Conservation (phyloP, 2,888 invertebrate genomes). For the Holacanthella duospinosa region DNA sequence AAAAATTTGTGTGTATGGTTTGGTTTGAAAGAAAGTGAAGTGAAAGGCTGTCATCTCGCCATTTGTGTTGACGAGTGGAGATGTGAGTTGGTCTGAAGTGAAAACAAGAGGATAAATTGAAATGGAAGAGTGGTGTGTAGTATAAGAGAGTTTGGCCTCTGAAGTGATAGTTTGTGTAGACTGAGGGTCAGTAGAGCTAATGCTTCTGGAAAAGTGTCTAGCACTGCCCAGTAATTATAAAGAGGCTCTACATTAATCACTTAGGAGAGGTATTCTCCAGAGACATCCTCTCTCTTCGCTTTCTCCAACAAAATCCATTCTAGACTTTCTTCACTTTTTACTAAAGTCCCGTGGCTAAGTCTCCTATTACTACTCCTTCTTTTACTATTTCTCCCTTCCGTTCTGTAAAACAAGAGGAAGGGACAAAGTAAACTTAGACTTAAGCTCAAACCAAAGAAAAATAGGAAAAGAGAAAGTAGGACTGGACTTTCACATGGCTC, state of each 20-base stretch:
- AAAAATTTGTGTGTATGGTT: too few relatives aligned
- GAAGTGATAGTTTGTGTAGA: too few relatives aligned
- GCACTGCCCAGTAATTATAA: constrained; percentile 25
- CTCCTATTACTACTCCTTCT: not conserved
- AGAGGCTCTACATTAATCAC: constrained; percentile 30
- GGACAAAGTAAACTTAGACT: not conserved
- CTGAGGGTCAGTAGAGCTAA: too few relatives aligned
- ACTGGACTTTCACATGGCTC: not conserved
- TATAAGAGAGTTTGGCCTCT: too few relatives aligned
- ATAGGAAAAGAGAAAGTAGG: not conserved
- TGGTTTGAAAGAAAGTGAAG: too few relatives aligned
- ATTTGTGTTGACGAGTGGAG: too few relatives aligned
- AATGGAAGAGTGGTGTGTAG: too few relatives aligned
- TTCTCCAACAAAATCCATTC: not conserved
- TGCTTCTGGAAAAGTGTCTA: not conserved
- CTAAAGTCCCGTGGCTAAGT: not conserved
- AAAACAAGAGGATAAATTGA: too few relatives aligned
- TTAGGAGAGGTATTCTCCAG: constrained; percentile 11
- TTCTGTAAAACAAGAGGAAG: not conserved
- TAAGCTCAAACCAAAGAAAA: not conserved
- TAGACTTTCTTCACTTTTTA: not conserved
- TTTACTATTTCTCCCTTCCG: not conserved
- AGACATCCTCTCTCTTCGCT: not conserved
- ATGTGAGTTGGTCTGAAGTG: too few relatives aligned
- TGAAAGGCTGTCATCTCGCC: too few relatives aligned